phyloP scores from a whole-genome alignment of 2,113 vertebrate species.

The Physeter macrocephalus region DNA sequence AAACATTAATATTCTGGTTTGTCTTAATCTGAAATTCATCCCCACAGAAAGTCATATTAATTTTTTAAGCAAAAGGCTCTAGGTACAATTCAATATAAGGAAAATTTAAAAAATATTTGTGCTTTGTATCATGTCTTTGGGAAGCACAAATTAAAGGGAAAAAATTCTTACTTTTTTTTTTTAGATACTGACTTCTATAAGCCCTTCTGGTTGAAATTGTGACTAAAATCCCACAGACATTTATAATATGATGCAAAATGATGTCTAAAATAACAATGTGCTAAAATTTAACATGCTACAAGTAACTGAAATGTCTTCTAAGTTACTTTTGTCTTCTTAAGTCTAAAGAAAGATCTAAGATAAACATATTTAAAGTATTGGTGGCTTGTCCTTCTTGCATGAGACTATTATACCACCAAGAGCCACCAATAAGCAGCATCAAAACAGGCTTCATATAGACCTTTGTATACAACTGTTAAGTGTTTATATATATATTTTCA shows the following conservation, averaged over 20 bases:
- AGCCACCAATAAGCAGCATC: not conserved
- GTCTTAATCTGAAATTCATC: constrained; percentile 21
- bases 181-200: not conserved
- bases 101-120: not conserved
- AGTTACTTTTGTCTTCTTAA: not conserved
- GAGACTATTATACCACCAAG: not conserved
- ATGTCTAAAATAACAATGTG: not conserved
- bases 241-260: not conserved
- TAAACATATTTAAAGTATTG: not conserved
- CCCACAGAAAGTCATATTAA: not conserved
- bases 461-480: not conserved
- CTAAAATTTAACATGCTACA: not conserved
- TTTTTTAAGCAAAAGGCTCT: constrained; percentile 11
- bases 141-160: not conserved
- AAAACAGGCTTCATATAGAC: not conserved
- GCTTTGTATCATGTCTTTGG: not conserved
- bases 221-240: not conserved
- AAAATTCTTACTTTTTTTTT: not conserved
- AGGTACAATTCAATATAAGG: not conserved
- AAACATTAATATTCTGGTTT: not conserved
- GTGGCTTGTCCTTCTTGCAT: not conserved
- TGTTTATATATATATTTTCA: not conserved
- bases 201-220: not conserved
- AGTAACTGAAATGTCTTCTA: constrained; percentile 17
- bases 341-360: not conserved